Evolutionary conservation across 2,888 invertebrate species (phyloP).

Genomic region (Tanytarsus gracilentus): DNA sequence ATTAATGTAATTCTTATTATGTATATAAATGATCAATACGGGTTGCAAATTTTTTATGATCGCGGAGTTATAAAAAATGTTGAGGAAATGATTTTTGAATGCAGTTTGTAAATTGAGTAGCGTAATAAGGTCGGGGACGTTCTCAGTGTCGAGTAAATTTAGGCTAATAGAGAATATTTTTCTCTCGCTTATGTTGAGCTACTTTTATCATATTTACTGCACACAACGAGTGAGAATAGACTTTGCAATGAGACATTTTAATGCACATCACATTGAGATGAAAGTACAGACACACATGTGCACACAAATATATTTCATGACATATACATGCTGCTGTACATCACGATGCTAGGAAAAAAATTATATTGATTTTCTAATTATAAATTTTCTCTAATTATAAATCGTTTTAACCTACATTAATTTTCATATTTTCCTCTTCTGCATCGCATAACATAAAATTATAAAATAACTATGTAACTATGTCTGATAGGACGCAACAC

Average conservation of each 20-base stretch:
- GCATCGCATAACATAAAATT: not conserved
- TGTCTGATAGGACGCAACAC: too few species aligned
- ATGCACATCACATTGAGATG: slow-evolving; percentile 8
- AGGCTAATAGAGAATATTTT: slow-evolving; percentile 1
- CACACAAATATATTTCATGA: not conserved
- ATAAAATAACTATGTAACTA: not conserved
- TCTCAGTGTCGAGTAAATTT: not conserved
- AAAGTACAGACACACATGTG: not conserved
- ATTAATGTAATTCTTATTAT: too few species aligned
- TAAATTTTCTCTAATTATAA: too few species aligned
- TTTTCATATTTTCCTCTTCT: not conserved
- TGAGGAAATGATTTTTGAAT: too few species aligned
- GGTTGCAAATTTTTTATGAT: too few species aligned
- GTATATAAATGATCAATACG: too few species aligned
- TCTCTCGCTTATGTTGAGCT: not conserved
- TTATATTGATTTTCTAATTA: slow-evolving; percentile 13
- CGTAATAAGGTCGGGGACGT: slow-evolving; percentile 8
- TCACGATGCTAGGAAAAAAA: too few species aligned
- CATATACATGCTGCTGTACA: too few species aligned
- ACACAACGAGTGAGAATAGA: not conserved
- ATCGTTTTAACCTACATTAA: not conserved
- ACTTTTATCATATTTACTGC: not conserved
- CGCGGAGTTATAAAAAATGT: too few species aligned
- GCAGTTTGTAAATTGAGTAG: too few species aligned
- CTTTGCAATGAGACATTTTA: not conserved